Percentiles rank a stretch among this genome's conserved stretches.
Conservation (phyloP, 2,113 vertebrate species). For the Pseudorasbora parva region DNA sequence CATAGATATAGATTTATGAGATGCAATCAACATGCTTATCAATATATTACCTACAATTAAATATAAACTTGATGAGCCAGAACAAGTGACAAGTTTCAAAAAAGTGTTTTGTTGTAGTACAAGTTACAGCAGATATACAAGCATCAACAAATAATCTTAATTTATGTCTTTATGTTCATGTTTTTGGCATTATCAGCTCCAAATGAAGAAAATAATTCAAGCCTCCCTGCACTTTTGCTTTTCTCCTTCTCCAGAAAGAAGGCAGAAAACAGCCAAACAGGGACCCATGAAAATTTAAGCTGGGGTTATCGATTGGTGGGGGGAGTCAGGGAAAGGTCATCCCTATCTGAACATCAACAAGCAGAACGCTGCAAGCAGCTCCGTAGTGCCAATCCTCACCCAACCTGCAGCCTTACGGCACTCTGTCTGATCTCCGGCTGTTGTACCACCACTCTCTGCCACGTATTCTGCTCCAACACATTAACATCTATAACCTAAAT, state of each 20-base stretch:
- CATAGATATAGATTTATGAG: too few species aligned
- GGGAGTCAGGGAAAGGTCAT: conserved; percentile 56
- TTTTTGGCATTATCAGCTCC: background rate
- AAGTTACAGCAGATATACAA: background rate
- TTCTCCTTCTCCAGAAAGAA: conserved; percentile 43
- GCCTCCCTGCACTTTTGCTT: background rate
- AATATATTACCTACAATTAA: too few species aligned
- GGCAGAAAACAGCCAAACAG: conserved; percentile 42
- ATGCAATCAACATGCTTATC: too few species aligned
- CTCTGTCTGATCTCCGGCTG: conserved; percentile 34
- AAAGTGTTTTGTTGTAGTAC: too few species aligned
- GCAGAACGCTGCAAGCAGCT: conserved; percentile 24
- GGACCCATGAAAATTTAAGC: conserved; percentile 60
- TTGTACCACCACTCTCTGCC: conserved; percentile 27
- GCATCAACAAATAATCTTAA: background rate
- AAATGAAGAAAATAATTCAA: conserved; percentile 16
- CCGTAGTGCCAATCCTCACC: conserved; percentile 29
- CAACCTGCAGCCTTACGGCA: conserved; percentile 34
- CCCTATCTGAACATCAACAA: conserved; percentile 48
- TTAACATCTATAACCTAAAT: conserved; percentile 35
- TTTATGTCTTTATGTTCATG: background rate
- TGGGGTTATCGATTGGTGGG: conserved; percentile 57
- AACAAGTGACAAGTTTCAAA: background rate
- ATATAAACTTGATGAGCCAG: background rate
- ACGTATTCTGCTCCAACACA: background rate